Base-by-base conservation (phyloP, 2,113 vertebrate genomes). In the Urocolius indicus region DNA sequence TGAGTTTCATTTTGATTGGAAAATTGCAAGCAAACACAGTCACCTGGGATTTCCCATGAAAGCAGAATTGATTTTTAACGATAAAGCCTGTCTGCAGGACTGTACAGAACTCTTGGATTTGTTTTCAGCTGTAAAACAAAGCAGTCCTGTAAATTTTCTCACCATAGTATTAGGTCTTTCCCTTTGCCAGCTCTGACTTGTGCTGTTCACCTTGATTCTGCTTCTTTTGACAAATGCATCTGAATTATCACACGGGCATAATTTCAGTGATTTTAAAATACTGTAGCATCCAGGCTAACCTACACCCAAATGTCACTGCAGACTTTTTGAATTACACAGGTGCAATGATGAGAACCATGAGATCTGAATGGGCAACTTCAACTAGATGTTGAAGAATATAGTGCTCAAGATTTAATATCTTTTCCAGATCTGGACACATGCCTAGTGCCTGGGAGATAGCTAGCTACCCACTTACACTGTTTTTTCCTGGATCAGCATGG, bases 1-100 rank as follows among this genome's bases (percentile, higher is more conserved):
- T 68, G 73, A 94, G 95, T 80, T 76, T 81, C 5, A 0, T 68
- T 93, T 89, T 89, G 69, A 87, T 82, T 87, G 86, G 91, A 92
- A 97, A 95, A 95, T 16, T 90, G 86, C 84, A 72, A 94, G 89
- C 8, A 22, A 94, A 74, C 38, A 66, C 32, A 75, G 86, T 75
- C 95, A 87, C 61, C 38, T 49, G 95, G 93, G 96, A 95, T 81
- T 92, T 90, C 48, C 95, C 73, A 84, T 48, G 91, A 92, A 95
- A 93, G 91, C 89, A 92, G 87, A 95, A 94, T 74, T 90, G 96
- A 95, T 93, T 95, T 94, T 86, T 89, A 93, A 87, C 11, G 12
- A 69, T 81, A 94, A 93, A 90, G 79, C 86, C 73, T 90, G 86
- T 87, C 91, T 90, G 83, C 90, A 90, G 91, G 59, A 90, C 92